Conservation (phyloP, 2,113 vertebrate genomes). For the Amphilophus citrinellus region DNA sequence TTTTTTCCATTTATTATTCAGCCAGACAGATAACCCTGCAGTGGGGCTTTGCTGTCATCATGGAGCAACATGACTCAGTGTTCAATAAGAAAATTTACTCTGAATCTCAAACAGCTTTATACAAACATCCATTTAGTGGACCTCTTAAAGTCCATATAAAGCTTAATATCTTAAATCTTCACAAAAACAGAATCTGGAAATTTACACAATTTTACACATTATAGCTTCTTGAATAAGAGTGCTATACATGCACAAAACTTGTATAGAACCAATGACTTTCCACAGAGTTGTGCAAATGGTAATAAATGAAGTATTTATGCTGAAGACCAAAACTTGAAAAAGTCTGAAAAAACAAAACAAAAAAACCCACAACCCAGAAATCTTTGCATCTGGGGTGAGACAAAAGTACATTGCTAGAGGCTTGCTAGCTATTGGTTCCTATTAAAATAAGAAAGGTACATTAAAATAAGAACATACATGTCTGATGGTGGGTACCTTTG, state of each 20-base stretch:
- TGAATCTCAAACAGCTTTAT: no score
- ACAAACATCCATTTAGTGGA: no score
- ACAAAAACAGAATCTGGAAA: no score
- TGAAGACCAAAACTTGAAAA: not conserved
- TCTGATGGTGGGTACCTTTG: no score
- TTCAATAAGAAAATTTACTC: not conserved
- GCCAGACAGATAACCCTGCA: constrained; percentile 2
- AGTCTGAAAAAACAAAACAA: not conserved
- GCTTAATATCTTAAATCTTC: no score
- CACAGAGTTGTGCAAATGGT: not conserved
- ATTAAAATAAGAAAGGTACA: not conserved
- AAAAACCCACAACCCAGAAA: no score
- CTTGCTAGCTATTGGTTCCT: not conserved
- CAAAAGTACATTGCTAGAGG: not conserved
- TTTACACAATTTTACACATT: no score
- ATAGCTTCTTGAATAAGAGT: no score
- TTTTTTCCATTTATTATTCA: constrained; percentile 17
- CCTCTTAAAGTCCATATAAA: no score
- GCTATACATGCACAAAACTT: no score
- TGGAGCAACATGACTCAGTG: constrained; percentile 15
- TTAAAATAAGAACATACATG: not conserved
- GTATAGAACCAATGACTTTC: not conserved
- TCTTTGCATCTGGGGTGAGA: not conserved
- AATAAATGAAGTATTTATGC: not conserved
- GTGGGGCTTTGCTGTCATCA: not conserved